A percentile compares a stretch with the other conserved stretches of the same genome.
phyloP scores from a whole-genome alignment of 2,888 invertebrate species.

The Myopa testacea region DNA sequence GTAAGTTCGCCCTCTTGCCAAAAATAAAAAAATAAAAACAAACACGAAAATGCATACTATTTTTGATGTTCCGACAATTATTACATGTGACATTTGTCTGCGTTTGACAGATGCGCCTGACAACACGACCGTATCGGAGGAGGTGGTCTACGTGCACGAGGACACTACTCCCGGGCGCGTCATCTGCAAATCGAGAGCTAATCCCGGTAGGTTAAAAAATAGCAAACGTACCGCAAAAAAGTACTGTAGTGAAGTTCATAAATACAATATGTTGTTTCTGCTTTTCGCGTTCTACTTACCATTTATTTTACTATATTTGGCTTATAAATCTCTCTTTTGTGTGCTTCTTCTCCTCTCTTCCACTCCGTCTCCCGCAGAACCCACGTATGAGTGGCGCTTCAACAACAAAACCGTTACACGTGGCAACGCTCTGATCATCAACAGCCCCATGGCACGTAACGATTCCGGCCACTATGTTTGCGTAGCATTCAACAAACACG shows the following conservation, averaged over 20 bases:
- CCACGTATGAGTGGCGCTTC: slow-evolving; percentile 66
- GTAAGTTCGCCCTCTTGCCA: slow-evolving; percentile 72
- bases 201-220: slow-evolving; percentile 65
- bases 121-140: slow-evolving; percentile 78
- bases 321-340: not conserved
- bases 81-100: slow-evolving; percentile 44
- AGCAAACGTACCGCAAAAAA: too few species aligned
- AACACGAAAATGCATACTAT: not conserved
- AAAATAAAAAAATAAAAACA: not conserved
- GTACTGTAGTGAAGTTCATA: not conserved
- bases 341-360: not conserved
- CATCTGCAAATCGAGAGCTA: slow-evolving; percentile 71
- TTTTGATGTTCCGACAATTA: slow-evolving; percentile 29
- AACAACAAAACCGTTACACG: slow-evolving; percentile 62
- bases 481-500: slow-evolving; percentile 83
- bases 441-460: slow-evolving; percentile 76
- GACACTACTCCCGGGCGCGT: slow-evolving; percentile 70
- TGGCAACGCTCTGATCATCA: slow-evolving; percentile 71
- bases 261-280: not conserved
- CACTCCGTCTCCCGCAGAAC: slow-evolving; percentile 54
- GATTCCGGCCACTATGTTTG: slow-evolving; percentile 85
- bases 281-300: not conserved
- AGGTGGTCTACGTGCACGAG: slow-evolving; percentile 68
- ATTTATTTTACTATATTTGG: not conserved
- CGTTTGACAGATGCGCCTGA: slow-evolving; percentile 80